Evolutionary conservation across 2,888 invertebrate species (phyloP), one percentile per base, ranked within the genome.

Genomic region (Amblyteles armatorius): DNA sequence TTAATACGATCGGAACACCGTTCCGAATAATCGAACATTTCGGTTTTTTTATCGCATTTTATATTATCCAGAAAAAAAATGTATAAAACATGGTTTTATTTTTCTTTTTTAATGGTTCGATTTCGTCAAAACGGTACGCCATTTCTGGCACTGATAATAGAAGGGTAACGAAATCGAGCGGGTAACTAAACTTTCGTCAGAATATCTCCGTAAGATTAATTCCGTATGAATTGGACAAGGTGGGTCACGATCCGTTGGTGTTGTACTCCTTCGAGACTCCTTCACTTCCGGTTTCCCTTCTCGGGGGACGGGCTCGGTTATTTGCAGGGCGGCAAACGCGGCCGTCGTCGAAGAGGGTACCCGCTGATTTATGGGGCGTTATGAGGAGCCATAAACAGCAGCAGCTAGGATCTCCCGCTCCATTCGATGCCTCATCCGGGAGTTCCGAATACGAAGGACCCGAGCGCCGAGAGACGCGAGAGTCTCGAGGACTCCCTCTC

Each of bases 311-410:
- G 11, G 60, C 60, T 77, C 60, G 72, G 55, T 82, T 85, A 79
- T 82, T 82, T 68, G 76, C 72, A 71, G 65, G 11, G 72, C 63
- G 72, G 55, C 44, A 82, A 79, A 85, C 68, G 82, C 65, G 52
- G 67, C 52, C 72, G 79, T 79, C 48, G 85, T 79, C 81, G 90
- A 91, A 92, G 89, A 91, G 94, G 94, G 94, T 94, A 94, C 69
- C 72, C 69, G 71, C 94, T 94, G 94, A 94, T 94, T 94, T 94
- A 94, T 94, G 94, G 92, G 93, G 93, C 94, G 94, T 94, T 94
- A 94, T 90, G 94, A 94, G 94, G 94, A 94, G 94, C 94, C 94
- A 94, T 94, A 94, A 94, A 94, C 94, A 94, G 94, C 94, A 94
- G 94, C 86, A 76, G 88, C 83, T 91, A 92, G 93, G 72, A 81